phyloP scores from a whole-genome alignment of 1,140 invertebrate species.

The Eriosoma lanigerum region DNA sequence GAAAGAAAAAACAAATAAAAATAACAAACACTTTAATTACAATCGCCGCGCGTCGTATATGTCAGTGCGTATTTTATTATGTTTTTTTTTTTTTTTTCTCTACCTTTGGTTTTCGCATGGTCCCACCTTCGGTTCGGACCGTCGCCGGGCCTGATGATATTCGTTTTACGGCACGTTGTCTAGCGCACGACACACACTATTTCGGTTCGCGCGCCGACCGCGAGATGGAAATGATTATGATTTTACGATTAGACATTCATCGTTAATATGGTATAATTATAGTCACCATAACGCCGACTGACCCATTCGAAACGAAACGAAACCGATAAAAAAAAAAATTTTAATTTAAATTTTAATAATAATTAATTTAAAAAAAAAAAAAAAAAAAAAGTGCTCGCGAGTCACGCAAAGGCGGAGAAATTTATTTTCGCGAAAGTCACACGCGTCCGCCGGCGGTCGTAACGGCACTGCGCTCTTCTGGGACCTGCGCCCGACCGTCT shows the following conservation, averaged over 20 bases:
- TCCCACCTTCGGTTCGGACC: not conserved
- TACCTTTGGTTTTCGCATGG: conserved; percentile 40
- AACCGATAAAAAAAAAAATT: too few relatives aligned
- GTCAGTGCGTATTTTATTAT: not conserved
- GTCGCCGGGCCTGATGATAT: not conserved
- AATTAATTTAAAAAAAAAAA: not conserved
- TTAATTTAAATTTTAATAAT: too few relatives aligned
- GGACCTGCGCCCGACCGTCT: conserved; percentile 29
- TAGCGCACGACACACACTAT: not conserved
- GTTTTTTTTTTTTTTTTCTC: not conserved
- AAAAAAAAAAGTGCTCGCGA: conserved; percentile 3
- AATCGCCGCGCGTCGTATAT: not conserved
- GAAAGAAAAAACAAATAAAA: not conserved
- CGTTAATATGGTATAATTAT: too few relatives aligned
- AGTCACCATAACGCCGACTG: too few relatives aligned
- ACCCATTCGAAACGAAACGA: too few relatives aligned
- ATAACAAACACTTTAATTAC: not conserved
- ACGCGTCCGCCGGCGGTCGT: conserved; percentile 40
- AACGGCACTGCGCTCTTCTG: conserved; percentile 42
- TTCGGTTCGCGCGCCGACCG: not conserved
- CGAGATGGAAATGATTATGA: too few relatives aligned
- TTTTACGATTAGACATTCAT: too few relatives aligned
- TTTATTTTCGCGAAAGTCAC: not conserved
- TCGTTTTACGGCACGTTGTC: not conserved
- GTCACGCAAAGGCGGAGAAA: not conserved